Base-by-base conservation (phyloP, 2,888 invertebrate genomes). In the Athrips mouffetella region DNA sequence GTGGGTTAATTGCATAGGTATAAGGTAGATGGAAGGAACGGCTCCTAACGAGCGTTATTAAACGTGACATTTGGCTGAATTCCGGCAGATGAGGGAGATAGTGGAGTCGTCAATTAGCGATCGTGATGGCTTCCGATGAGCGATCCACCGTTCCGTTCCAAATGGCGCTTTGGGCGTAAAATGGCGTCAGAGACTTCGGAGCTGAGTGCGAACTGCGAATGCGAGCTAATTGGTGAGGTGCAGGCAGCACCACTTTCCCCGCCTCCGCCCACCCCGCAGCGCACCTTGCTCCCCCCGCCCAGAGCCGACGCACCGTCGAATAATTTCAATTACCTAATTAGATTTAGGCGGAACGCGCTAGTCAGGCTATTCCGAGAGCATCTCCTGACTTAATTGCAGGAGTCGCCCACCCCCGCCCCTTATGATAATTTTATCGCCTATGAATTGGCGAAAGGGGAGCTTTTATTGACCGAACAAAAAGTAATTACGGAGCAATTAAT, bases 301-400 rank as follows among this genome's bases (percentile, higher is more conserved):
- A n/a, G n/a, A n/a, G n/a, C 25, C 48, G 42, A 49, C 51, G 47
- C 52, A 47, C 41, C 52, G 51, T 40, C 52, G 53, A 55, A 58
- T 54, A 45, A 51, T 79, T 80, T 75, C 77, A 82, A 79, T 80
- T 76, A 75, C 73, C 62, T 76, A 74, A 77, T 80, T 79, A 76
- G 67, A 76, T 75, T 71, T 69, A 70, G 67, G 61, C 51, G 51
- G 53, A 45, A 53, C 53, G 53, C 54, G 55, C 50, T 49, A 52
- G 50, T 51, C 52, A 49, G 52, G 57, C 57, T 45, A 45, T 49
- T 48, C 23, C 29, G 41, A 46, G 40, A 48, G 47, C 23, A 52
- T 50, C 58, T 59, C 57, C 52, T n/a, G 53, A 59, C 55, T 63
- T 70, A 66, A 71, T 72, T 72, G 67, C 60, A 47, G 50, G 49